Evolutionary conservation across 2,113 vertebrate species (phyloP), one percentile per base, ranked within the genome.

Genomic region (Carassius auratus): DNA sequence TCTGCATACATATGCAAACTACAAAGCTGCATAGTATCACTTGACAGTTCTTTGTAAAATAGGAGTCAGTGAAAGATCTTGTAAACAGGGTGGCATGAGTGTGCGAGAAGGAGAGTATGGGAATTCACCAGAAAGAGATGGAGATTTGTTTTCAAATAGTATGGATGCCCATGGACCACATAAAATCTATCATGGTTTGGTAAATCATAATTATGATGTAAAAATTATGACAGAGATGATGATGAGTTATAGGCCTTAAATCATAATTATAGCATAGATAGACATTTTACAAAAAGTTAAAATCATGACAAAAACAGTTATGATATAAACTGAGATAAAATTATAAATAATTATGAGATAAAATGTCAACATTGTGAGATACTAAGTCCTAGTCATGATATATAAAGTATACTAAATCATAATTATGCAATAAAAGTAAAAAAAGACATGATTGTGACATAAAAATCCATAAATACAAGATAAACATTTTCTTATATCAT

Each of bases 1-100:
- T 64, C 55, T 48, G 48, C 19, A 3, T 76, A 26, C 38, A 42
- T 84, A 81, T 84, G 82, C 77, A 86, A 81, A 84, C 9, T 59
- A n/a, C 8, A 19, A 42, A 59, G 38, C 68, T 84, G 68, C n/a
- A 79, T 33, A 57, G 79, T 19, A 64, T 77, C 76, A 52, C 52
- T 83, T 57, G 59, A 30, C 62, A 73, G 62, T n/a, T 76, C 52
- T 69, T 83, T 88, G 80, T 57, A 88, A 88, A 85, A 55, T 64
- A 73, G 23, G 45, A 81, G 15, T 14, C 50, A 15, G 21, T 14
- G n/a, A 61, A 69, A 48, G 10, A 55, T 52, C 38, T 5, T 30
- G 30, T 30, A 59, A 78, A 78, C 52, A 52, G 64, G 23, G 17
- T 8, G 26, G 6, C 19, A 17, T 23, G 30, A 36, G 75, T 55